Evolutionary conservation across 1,140 invertebrate genomes (phyloP).

Genomic region (Arctopsyche grandis): DNA sequence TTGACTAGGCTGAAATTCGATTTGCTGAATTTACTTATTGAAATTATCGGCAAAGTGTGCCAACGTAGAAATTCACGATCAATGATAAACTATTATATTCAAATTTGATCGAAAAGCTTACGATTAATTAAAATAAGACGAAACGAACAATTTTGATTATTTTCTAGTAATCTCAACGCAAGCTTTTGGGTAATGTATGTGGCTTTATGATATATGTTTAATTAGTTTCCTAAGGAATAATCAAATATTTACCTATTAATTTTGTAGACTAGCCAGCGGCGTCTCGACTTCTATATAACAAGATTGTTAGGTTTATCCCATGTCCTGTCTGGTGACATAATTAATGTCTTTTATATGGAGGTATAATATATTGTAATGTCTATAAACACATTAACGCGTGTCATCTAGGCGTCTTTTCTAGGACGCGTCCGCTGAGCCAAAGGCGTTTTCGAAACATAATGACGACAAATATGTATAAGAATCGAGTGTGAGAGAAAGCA

Average conservation of each 20-base stretch:
- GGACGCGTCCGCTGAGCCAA: not conserved
- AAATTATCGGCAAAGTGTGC: too few relatives aligned
- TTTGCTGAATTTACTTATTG: slow-evolving; percentile 8
- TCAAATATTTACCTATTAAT: slow-evolving; percentile 20
- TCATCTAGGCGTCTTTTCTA: not conserved
- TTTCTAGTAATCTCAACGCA: not conserved
- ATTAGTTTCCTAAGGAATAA: not conserved
- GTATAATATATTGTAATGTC: not conserved
- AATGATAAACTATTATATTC: too few relatives aligned
- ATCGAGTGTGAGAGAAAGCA: not conserved
- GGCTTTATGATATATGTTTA: not conserved
- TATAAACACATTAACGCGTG: slow-evolving; percentile 21
- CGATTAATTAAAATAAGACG: too few relatives aligned
- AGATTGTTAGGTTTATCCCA: not conserved
- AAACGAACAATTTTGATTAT: too few relatives aligned
- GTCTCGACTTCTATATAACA: not conserved
- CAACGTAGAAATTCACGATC: too few relatives aligned
- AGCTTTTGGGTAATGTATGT: not conserved
- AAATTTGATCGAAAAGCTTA: too few relatives aligned
- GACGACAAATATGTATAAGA: slow-evolving; percentile 6
- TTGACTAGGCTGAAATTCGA: slow-evolving; percentile 42
- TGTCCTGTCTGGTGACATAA: not conserved
- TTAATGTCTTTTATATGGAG: slow-evolving; percentile 1
- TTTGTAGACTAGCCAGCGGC: not conserved
- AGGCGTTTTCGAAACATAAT: not conserved